Evolutionary conservation across 2,113 vertebrate genomes (phyloP).

Genomic region (Glaucomys volans): DNA sequence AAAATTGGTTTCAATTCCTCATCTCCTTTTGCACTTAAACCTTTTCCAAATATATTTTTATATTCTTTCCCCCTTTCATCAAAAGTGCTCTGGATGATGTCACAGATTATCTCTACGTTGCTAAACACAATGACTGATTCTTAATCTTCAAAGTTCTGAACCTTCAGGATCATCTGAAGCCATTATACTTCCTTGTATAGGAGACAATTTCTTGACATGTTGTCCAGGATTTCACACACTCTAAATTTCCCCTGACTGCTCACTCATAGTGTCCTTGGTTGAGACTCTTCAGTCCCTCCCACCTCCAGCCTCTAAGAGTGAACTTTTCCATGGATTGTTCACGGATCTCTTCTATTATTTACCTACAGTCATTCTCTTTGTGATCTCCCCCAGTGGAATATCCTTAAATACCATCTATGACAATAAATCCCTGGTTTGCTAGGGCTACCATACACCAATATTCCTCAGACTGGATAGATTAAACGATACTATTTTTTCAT

Average conservation of each 20-base stretch:
- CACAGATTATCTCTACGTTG: neutral
- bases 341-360: neutral
- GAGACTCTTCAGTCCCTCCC: neutral
- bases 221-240: neutral
- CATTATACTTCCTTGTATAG: neutral
- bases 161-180: neutral
- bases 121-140: neutral
- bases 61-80: neutral
- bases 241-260: neutral
- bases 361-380: neutral
- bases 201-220: neutral
- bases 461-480: neutral
- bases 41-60: neutral
- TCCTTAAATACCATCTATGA: neutral
- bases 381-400: neutral
- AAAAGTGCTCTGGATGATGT: neutral
- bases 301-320: neutral
- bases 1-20: neutral
- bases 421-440: neutral
- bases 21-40: neutral
- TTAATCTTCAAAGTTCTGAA: neutral
- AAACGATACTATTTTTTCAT: neutral
- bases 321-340: neutral
- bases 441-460: neutral
- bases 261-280: neutral